Base-by-base conservation (phyloP, 64 coral and sea anemone genomes). In the Porites lutea region DNA sequence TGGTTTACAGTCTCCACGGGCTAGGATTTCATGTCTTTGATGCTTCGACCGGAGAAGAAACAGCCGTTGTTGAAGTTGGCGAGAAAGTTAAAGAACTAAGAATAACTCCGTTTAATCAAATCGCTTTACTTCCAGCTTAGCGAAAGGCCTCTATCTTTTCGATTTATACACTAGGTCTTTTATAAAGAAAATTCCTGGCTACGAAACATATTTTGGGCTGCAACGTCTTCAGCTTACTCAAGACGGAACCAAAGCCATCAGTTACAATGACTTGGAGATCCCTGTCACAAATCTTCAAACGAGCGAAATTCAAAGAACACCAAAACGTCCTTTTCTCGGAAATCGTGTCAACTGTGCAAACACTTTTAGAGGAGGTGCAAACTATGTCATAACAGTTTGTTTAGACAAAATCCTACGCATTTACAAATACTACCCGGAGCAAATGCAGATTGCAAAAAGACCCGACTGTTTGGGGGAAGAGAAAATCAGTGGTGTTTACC, bases 381-480 rank as follows among this genome's bases (percentile, higher is more conserved):
- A 44, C 11, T 51, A 88, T 13, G 10, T 88, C 8, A 61, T 74
- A 53, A 53, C 86, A 18, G 72, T 88, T 44, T 46, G 86, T 53
- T 76, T 72, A 37, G 86, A 88, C 72, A 88, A 88, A 55, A 55
- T 88, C 48, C 86, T 88, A 4, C 86, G 86, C 11, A 27, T 88
- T 23, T 88, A 75, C 69, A 71, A 71, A 71, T 71, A 71, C 27
- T 20, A 73, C 1, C 71, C 72, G 9, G 82, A 43, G 3, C 57
- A 75, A 49, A 5, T 74, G 55, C 1, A 11, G 15, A 74, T 14
- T 53, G 8, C 1, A 2, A 8, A 19, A 46, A 6, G n/a, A 5
- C 74, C 18, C 71, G 19, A 88, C 12, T 8, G 13, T 22, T 70
- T 76, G 3, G 4, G 5, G 7, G 18, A 88, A 6, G 72, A 71